A percentile compares a stretch with the other conserved stretches of the same genome.
phyloP scores from a whole-genome alignment of 2,113 vertebrate species.

The Castor canadensis region DNA sequence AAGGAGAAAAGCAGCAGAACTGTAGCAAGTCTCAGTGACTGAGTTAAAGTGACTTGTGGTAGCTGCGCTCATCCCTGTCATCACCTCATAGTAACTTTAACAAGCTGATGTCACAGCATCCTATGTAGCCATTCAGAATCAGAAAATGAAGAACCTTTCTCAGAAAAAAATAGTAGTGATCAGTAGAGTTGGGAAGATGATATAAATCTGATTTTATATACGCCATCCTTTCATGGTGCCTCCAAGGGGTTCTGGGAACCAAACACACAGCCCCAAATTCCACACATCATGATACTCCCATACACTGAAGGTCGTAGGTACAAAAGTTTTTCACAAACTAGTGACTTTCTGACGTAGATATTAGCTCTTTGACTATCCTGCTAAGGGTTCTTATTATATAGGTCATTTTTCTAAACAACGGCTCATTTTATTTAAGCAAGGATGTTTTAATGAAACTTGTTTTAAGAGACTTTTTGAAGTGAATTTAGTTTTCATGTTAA shows the following conservation, averaged over 20 bases:
- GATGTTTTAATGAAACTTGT: constrained; percentile 45
- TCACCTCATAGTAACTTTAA: background rate
- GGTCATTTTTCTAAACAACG: background rate
- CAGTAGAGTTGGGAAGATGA: background rate
- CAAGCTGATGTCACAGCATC: background rate
- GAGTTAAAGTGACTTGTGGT: no score
- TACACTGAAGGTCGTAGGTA: background rate
- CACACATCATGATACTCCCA: background rate
- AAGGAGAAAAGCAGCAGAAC: background rate
- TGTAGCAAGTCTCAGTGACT: no score
- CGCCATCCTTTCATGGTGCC: background rate
- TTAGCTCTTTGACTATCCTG: background rate
- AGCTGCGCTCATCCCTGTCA: background rate
- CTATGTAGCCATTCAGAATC: background rate
- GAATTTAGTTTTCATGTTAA: constrained; percentile 70
- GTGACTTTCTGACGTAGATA: constrained; percentile 20
- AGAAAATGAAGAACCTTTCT: background rate
- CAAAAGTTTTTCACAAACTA: background rate
- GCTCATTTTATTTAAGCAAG: constrained; percentile 30
- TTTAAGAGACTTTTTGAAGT: constrained; percentile 68
- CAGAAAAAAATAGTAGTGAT: background rate
- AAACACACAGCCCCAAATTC: background rate
- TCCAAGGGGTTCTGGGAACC: background rate
- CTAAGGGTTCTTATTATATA: constrained; percentile 17
- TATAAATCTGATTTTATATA: background rate